Evolutionary conservation across 1,140 invertebrate species (phyloP), one percentile per base, ranked within the genome.

Genomic region (Drosophila willistoni): DNA sequence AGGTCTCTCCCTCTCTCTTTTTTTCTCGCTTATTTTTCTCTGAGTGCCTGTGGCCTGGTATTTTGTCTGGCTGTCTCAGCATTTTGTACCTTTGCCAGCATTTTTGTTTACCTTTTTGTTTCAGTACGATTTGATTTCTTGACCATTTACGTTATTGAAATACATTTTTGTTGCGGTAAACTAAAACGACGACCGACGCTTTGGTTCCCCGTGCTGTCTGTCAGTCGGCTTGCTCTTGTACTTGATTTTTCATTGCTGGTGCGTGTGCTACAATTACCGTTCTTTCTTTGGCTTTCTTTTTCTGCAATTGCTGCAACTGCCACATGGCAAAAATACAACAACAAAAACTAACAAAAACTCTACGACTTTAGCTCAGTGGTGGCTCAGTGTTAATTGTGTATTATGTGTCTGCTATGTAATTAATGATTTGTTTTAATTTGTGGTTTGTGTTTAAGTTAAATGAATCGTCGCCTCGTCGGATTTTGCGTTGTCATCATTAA

Each of bases 51-150:
- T 22, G 44, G 44, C 17, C 44, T 51, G 44, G 44, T 51, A 51
- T 51, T 13, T 56, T n/a, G 47, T 33, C 39, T 55, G n/a, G 39
- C 72, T 42, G 63, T 74, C 74, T 84, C 39, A 62, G 64, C 72
- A 63, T 63, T 75, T 87, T 68, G 76, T 79, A 86, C 83, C 83
- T 83, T 87, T 74, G 79, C 64, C 77, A 80, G 84, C 83, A 78
- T 83, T 86, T 86, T 86, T 86, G 83, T 86, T 86, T 86, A 86
- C 83, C 83, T 86, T 86, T 86, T 87, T 87, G 73, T 54, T 71
- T 80, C 74, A 87, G 83, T 87, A 69, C 80, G 83, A 42, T 89
- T 77, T 83, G 83, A 87, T 87, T 87, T 87, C 83, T 87, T 87
- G 83, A 89, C 80, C 83, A 87, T 87, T 87, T 87, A 87, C 84